These are phyloP conservation scores for Otus sunia DNA, from an alignment of 2,113 vertebrate species.

Conservation along the genomic window DNA sequence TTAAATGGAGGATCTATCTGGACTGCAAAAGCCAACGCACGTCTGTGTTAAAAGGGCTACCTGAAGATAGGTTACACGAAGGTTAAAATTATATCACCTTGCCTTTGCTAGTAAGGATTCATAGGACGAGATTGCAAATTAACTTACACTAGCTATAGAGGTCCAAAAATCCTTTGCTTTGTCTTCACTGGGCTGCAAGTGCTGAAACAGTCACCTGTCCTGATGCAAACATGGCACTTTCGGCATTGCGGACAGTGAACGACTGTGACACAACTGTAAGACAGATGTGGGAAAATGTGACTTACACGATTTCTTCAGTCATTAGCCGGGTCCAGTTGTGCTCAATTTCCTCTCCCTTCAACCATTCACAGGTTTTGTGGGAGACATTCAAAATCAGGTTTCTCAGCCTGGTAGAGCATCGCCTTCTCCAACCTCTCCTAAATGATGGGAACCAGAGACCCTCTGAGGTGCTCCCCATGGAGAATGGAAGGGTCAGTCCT, in stretches of 20 bases:
- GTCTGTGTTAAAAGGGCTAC: neutral
- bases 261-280: neutral
- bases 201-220: neutral
- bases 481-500: neutral
- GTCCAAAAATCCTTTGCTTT: neutral
- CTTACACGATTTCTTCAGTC: neutral
- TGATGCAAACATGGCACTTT: accelerated
- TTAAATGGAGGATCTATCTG: neutral
- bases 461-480: accelerated
- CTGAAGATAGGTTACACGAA: neutral
- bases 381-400: neutral
- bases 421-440: neutral
- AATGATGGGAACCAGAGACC: accelerated
- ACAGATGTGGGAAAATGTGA: neutral
- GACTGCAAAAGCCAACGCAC: neutral
- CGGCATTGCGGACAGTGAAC: neutral
- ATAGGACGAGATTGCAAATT: neutral
- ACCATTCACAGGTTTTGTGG: accelerated
- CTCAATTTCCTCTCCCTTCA: neutral
- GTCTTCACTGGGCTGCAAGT: neutral
- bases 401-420: neutral
- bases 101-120: neutral
- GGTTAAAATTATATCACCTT: neutral
- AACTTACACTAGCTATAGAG: neutral
- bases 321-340: neutral